phyloP scores from a whole-genome alignment of 2,113 vertebrate species.

The Furnarius figulus region DNA sequence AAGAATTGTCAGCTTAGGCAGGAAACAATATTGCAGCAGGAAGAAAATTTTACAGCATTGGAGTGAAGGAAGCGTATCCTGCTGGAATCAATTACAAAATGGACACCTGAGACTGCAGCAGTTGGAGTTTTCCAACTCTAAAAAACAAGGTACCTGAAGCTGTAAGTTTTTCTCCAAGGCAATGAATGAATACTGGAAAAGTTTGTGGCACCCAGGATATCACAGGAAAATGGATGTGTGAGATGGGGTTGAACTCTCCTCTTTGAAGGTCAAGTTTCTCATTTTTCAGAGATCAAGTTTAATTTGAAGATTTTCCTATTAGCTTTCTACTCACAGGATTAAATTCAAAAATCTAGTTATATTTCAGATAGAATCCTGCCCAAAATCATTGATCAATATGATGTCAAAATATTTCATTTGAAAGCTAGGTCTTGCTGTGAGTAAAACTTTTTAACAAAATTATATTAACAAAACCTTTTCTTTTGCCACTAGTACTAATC shows the following conservation, averaged over 20 bases:
- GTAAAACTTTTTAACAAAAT: not conserved
- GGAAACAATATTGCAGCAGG: not conserved
- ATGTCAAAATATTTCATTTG: not conserved
- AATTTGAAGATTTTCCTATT: not conserved
- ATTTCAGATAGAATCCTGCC: not conserved
- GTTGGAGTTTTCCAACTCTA: not conserved
- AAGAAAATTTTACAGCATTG: not conserved
- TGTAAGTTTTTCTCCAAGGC: not conserved
- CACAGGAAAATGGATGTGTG: not conserved
- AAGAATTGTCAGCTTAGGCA: not conserved
- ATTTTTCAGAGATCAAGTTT: not conserved
- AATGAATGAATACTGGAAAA: not conserved
- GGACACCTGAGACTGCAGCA: not conserved
- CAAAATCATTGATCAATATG: not conserved
- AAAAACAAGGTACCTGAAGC: not conserved
- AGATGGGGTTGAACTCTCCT: not conserved
- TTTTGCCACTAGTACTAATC: not conserved
- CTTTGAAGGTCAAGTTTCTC: not conserved
- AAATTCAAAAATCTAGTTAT: not conserved
- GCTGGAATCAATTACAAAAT: not conserved
- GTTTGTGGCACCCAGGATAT: fast-evolving
- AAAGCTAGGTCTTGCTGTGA: not conserved
- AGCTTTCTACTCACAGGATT: not conserved
- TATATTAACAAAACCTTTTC: not conserved
- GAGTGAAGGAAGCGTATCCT: not conserved